Evolutionary conservation across 2,888 invertebrate species (phyloP).

Genomic region (Aradus depressus): DNA sequence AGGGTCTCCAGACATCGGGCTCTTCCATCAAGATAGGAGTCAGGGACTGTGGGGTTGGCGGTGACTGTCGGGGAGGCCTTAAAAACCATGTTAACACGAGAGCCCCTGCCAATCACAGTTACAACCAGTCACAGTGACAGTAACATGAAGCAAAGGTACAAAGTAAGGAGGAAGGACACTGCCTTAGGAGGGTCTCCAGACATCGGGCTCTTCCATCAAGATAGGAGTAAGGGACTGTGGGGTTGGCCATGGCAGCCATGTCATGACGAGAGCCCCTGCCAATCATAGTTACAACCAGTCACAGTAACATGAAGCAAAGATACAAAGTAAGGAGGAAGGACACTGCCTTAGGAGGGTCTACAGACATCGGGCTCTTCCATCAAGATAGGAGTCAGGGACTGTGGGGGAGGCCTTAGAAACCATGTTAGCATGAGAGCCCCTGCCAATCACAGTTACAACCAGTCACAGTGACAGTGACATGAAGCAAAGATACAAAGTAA

Average conservation of each 20-base stretch:
- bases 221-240: conserved; percentile 53
- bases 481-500: no score
- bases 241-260: conserved; percentile 70
- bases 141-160: no score
- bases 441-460: conserved; percentile 36
- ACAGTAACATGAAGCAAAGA: no score
- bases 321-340: background rate
- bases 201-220: conserved; percentile 85
- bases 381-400: conserved; percentile 56
- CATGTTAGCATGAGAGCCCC: conserved; percentile 77
- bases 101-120: conserved; percentile 48
- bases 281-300: conserved; percentile 12
- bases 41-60: conserved; percentile 48
- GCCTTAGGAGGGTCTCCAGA: conserved; percentile 77
- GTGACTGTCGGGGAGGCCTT: conserved; percentile 54
- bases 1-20: conserved; percentile 86
- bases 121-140: no score
- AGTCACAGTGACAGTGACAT: no score
- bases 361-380: conserved; percentile 90
- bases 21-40: conserved; percentile 79
- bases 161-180: no score
- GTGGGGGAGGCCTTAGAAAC: conserved; percentile 62
- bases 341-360: conserved; percentile 62
- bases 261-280: conserved; percentile 70
- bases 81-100: conserved; percentile 74